phyloP scores from a whole-genome alignment of 2,888 invertebrate species.

The Cheilosia vulpina region DNA sequence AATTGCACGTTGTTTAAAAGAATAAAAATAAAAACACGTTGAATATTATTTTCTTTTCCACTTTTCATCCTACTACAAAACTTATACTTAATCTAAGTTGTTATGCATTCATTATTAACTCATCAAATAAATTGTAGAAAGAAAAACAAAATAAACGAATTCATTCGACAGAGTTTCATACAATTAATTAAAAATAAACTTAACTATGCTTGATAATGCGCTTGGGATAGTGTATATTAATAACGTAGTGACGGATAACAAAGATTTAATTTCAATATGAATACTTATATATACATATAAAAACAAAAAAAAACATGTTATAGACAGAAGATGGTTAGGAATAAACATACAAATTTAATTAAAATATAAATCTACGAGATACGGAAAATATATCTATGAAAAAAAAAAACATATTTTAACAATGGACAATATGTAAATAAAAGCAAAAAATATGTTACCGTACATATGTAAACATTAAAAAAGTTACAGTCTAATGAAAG shows the following conservation, averaged over 20 bases:
- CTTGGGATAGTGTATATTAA: conserved; percentile 72
- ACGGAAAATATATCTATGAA: conserved; percentile 51
- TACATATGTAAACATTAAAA: conserved; percentile 30
- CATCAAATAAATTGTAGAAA: neutral
- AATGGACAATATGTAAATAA: conserved; percentile 75
- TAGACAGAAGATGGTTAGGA: conserved; percentile 55
- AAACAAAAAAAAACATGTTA: conserved; percentile 30
- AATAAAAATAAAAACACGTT: neutral
- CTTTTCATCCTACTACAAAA: neutral
- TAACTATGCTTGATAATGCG: conserved; percentile 66
- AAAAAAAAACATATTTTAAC: conserved; percentile 65
- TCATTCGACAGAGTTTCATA: conserved; percentile 65
- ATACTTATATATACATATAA: conserved; percentile 46
- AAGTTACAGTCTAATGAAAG: conserved; percentile 45
- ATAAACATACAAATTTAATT: conserved; percentile 48
- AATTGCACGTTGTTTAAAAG: neutral
- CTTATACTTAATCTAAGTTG: conserved; percentile 17
- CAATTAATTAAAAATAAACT: conserved; percentile 48
- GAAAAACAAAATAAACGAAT: conserved; percentile 37
- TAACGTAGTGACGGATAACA: conserved; percentile 61
- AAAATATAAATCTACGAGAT: conserved; percentile 49
- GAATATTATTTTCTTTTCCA: neutral
- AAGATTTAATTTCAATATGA: conserved; percentile 45
- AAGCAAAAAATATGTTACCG: conserved; percentile 66
- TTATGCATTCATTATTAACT: conserved; percentile 24